Conservation (phyloP, 2,113 vertebrate genomes). For the Gila orcuttii region DNA sequence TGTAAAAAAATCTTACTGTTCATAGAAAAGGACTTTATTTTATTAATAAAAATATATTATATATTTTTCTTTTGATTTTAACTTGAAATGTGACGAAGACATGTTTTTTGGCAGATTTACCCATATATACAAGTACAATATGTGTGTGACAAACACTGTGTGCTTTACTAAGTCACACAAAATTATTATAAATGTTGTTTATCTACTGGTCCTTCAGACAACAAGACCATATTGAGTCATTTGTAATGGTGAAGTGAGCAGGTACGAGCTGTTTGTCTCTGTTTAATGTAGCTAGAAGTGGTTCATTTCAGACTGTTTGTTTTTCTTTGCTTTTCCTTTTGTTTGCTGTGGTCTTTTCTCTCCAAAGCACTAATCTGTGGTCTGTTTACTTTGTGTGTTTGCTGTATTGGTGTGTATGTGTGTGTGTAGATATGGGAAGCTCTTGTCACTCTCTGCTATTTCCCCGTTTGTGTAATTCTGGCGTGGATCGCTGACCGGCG, state of each 20-base stretch:
- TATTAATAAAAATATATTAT: too few species aligned
- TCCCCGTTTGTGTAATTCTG: constrained; percentile 91
- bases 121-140: neutral
- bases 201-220: constrained; percentile 10
- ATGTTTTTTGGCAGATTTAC: neutral
- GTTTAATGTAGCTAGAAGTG: constrained; percentile 8
- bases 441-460: constrained; percentile 89
- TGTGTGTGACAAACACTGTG: neutral
- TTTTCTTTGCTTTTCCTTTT: neutral
- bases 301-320: neutral
- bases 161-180: neutral
- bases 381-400: constrained; percentile 40
- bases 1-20: neutral
- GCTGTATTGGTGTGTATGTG: constrained; percentile 25
- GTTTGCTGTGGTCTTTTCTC: constrained; percentile 2
- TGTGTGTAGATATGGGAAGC: constrained; percentile 87
- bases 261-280: neutral
- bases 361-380: constrained; percentile 19
- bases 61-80: neutral
- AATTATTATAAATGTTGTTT: neutral
- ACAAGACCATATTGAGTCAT: constrained; percentile 4
- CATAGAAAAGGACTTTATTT: too few species aligned
- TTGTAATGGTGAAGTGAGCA: neutral
- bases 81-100: neutral
- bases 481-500: constrained; percentile 95